These are phyloP conservation scores for Ochropleura plecta DNA, from an alignment of 2,888 invertebrate species.

Conservation along the genomic window DNA sequence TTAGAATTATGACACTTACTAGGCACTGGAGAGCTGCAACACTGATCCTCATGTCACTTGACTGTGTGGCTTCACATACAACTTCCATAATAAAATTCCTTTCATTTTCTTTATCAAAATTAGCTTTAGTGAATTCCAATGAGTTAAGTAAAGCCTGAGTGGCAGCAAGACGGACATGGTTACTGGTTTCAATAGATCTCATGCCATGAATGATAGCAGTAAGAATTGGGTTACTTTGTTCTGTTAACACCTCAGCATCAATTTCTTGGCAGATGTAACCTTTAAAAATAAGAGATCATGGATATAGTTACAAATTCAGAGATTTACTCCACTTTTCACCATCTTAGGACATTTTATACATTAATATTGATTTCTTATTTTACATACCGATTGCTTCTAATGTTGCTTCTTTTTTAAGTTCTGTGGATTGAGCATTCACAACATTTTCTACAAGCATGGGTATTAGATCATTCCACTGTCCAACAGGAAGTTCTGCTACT, in stretches of 20 bases:
- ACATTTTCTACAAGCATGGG: conserved; percentile 97
- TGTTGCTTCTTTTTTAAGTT: conserved; percentile 98
- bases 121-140: conserved; percentile 99
- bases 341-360: neutral
- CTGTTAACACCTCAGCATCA: conserved; percentile 97
- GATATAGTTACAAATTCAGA: neutral
- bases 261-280: conserved; percentile 99
- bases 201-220: conserved; percentile 99
- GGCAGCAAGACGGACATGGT: conserved; percentile 98
- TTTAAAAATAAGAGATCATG: conserved; percentile 52
- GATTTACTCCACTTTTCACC: neutral
- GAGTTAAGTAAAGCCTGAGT: conserved; percentile 99
- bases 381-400: conserved; percentile 97
- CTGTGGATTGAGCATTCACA: conserved; percentile 95
- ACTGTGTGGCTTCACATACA: conserved; percentile 99
- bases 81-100: conserved; percentile 99
- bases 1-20: conserved; percentile 86
- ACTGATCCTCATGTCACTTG: conserved; percentile 96
- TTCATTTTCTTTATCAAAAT: conserved; percentile 99
- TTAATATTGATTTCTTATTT: neutral
- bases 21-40: conserved; percentile 99
- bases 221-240: conserved; percentile 98
- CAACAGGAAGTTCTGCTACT: conserved; percentile 97
- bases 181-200: conserved; percentile 97
- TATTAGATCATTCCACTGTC: conserved; percentile 98